phyloP scores from a whole-genome alignment of 2,888 invertebrate species.

The Habroteleia sp. region DNA sequence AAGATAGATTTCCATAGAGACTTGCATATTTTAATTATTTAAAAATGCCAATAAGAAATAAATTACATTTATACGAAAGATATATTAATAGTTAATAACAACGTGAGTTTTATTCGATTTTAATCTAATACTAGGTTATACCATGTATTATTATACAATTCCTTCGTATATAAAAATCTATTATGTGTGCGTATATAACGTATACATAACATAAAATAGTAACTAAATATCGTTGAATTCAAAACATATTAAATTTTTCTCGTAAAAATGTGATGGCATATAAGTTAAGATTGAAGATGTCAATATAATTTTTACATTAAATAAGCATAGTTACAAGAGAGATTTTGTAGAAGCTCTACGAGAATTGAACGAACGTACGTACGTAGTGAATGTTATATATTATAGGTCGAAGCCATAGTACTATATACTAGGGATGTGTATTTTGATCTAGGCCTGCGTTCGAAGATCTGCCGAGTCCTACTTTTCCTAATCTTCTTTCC shows the following conservation, averaged over 20 bases:
- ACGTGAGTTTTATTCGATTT: too few species aligned
- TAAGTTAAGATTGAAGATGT: slow-evolving; percentile 19
- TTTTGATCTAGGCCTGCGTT: slow-evolving; percentile 55
- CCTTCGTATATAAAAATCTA: too few species aligned
- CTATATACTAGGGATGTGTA: slow-evolving; percentile 47
- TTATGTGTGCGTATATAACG: too few species aligned
- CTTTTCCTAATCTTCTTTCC: slow-evolving; percentile 52
- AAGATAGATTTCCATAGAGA: too few species aligned
- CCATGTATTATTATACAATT: too few species aligned
- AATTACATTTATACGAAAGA: too few species aligned
- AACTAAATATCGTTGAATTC: too few species aligned
- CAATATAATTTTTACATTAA: slow-evolving; percentile 43
- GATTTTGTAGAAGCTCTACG: slow-evolving; percentile 56
- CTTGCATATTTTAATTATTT: too few species aligned
- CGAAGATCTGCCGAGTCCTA: slow-evolving; percentile 52
- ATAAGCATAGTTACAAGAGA: slow-evolving; percentile 53
- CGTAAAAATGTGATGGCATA: slow-evolving; percentile 2
- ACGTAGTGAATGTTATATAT: slow-evolving; percentile 56
- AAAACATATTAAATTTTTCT: too few species aligned
- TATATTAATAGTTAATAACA: too few species aligned
- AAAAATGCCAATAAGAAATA: too few species aligned
- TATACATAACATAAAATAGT: not conserved
- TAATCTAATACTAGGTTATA: too few species aligned
- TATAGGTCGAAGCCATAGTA: slow-evolving; percentile 50
- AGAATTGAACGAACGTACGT: slow-evolving; percentile 69